phyloP scores from a whole-genome alignment of 2,888 invertebrate genomes.

The Carterocephalus palaemon region DNA sequence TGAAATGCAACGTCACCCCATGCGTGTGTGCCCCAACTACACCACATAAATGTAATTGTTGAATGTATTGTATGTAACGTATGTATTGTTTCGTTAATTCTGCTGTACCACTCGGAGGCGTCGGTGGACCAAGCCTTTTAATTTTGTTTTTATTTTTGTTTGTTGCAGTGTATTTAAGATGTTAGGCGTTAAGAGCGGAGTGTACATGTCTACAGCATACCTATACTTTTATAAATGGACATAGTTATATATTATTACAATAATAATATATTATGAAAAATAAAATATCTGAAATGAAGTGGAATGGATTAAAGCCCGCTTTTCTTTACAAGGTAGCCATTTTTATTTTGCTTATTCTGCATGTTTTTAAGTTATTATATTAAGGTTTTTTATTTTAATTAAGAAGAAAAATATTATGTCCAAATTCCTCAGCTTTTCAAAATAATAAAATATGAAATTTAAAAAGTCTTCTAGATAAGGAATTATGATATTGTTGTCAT shows the following conservation, averaged over 20 bases:
- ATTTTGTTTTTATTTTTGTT: constrained; percentile 57
- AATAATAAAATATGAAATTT: too few relatives aligned
- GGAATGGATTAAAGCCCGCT: constrained; percentile 67
- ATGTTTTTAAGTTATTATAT: constrained; percentile 30
- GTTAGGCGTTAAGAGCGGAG: constrained; percentile 71
- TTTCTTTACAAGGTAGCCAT: constrained; percentile 66
- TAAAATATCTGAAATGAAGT: constrained; percentile 60
- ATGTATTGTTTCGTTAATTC: too few relatives aligned
- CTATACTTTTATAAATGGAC: constrained; percentile 74
- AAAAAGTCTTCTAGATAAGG: too few relatives aligned
- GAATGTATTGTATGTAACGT: too few relatives aligned
- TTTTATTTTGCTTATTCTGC: constrained; percentile 49
- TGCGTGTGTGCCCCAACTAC: too few relatives aligned
- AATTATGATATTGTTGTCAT: too few relatives aligned
- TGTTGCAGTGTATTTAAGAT: constrained; percentile 78
- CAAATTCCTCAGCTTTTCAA: too few relatives aligned
- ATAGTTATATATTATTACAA: constrained; percentile 78
- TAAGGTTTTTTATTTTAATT: constrained; percentile 20
- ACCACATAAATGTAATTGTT: too few relatives aligned
- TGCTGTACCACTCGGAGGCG: too few relatives aligned
- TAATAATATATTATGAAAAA: constrained; percentile 76
- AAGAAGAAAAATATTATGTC: too few relatives aligned
- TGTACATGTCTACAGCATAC: constrained; percentile 77
- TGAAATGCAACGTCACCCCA: too few relatives aligned
- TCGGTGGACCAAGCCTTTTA: too few relatives aligned